These are phyloP conservation scores for Plodia interpunctella DNA, from an alignment of 1,140 invertebrate species.

Conservation along the genomic window DNA sequence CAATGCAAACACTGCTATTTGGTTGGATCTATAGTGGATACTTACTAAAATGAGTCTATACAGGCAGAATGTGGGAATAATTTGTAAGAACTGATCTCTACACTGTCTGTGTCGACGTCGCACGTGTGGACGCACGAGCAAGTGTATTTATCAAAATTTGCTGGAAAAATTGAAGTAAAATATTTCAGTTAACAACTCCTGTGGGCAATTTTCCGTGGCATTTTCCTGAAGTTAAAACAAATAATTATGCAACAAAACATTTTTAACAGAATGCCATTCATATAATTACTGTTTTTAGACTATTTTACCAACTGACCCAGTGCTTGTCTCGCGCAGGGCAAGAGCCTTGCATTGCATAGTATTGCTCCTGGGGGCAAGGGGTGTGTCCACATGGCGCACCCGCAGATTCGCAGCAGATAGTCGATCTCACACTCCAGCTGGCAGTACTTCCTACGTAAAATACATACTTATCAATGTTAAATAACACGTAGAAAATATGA, in stretches of 20 bases:
- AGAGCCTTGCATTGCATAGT: slow-evolving; percentile 22
- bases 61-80: background rate
- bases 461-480: background rate
- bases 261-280: too few species aligned
- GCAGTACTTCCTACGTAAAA: slow-evolving; percentile 39
- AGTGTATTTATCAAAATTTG: slow-evolving; percentile 18
- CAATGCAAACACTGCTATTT: background rate
- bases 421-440: slow-evolving; percentile 45
- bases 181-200: too few species aligned
- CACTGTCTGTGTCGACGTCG: slow-evolving; percentile 26
- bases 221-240: too few species aligned
- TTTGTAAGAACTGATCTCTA: background rate
- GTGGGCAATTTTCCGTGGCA: too few species aligned
- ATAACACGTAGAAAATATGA: too few species aligned
- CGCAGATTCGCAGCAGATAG: slow-evolving; percentile 30
- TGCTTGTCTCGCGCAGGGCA: slow-evolving; percentile 32
- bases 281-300: too few species aligned
- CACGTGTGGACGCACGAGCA: slow-evolving; percentile 36
- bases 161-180: slow-evolving; percentile 17
- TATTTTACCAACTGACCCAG: slow-evolving; percentile 24
- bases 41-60: slow-evolving; percentile 3
- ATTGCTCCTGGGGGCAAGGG: slow-evolving; percentile 24
- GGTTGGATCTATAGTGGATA: background rate
- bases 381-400: slow-evolving; percentile 33
- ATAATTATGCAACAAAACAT: too few species aligned